Evolutionary conservation across 2,113 vertebrate species (phyloP).

Genomic region (Sus scrofa): T2T-Sscrofa CM000830.6:90674001-90674500

Average conservation of each 20-base stretch:
- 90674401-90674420: constrained; percentile 79
- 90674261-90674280: constrained; percentile 59
- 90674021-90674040: not conserved
- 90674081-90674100: not conserved
- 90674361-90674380: constrained; percentile 81
- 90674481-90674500: constrained; percentile 84
- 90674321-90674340: constrained; percentile 71
- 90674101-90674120: not conserved
- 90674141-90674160: too few species aligned
- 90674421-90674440: constrained; percentile 80
- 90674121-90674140: too few species aligned
- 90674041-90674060: not conserved
- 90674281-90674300: constrained; percentile 70
- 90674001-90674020: not conserved
- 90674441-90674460: constrained; percentile 84
- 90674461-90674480: constrained; percentile 76
- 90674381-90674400: constrained; percentile 82
- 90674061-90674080: constrained; percentile 37
- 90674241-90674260: constrained; percentile 51
- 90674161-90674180: too few species aligned
- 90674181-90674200: too few species aligned
- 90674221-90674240: constrained; percentile 44
- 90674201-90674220: not conserved
- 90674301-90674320: constrained; percentile 78
- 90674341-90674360: constrained; percentile 80